These are phyloP conservation scores for Aradophagus sp. DNA, from an alignment of 1,140 invertebrate genomes.

Conservation along the genomic window DNA sequence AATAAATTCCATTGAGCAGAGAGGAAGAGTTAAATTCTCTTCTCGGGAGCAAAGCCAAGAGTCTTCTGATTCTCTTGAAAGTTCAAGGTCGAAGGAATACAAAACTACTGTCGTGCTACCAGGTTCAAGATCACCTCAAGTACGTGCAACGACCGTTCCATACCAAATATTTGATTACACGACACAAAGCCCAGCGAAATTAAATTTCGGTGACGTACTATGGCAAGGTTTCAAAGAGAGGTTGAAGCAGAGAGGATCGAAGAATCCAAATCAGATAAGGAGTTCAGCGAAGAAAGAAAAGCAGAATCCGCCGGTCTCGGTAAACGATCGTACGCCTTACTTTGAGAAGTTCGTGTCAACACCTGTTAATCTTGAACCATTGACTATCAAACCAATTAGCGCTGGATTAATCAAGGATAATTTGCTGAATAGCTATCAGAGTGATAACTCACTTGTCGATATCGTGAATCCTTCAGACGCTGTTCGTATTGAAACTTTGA, in stretches of 20 bases:
- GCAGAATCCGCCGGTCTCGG: conserved; percentile 2
- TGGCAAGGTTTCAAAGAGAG: conserved; percentile 62
- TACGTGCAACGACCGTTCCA: not conserved
- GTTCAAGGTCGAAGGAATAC: conserved; percentile 16
- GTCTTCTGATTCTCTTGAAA: conserved; percentile 2
- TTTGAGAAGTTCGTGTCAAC: conserved; percentile 9
- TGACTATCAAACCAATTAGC: conserved; percentile 6
- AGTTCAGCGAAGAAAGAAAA: not conserved
- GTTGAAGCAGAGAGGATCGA: conserved; percentile 30
- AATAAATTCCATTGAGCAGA: not conserved
- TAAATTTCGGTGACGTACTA: conserved; percentile 57
- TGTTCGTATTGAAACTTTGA: conserved; percentile 20
- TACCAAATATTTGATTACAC: conserved; percentile 7
- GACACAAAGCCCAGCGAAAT: conserved; percentile 23
- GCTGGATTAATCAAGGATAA: conserved; percentile 5
- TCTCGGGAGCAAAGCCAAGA: conserved; percentile 7
- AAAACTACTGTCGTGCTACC: not conserved
- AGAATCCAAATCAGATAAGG: conserved; percentile 11
- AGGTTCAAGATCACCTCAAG: not conserved
- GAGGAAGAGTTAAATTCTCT: not conserved
- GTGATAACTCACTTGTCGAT: conserved; percentile 1
- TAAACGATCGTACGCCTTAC: conserved; percentile 2
- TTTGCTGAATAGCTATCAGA: conserved; percentile 10
- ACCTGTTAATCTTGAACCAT: conserved; percentile 15
- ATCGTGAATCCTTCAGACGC: conserved; percentile 19